phyloP scores from a whole-genome alignment of 2,113 vertebrate genomes.

The Uropsilus gracilis region DNA sequence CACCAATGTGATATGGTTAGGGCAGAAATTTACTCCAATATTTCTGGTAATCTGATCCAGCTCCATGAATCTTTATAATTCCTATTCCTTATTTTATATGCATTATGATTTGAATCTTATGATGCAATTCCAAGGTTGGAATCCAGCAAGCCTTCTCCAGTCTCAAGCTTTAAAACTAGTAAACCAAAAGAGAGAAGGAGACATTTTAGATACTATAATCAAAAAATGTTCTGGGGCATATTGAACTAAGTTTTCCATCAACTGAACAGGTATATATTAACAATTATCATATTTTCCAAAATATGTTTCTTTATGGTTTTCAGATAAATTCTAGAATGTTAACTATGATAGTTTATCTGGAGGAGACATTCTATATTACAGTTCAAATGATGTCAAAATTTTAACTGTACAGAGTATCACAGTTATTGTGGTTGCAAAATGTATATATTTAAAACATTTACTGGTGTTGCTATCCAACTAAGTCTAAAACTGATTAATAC shows the following conservation, averaged over 20 bases:
- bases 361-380: conserved; percentile 89
- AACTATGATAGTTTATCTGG: conserved; percentile 84
- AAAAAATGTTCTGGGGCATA: conserved; percentile 91
- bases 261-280: conserved; percentile 87
- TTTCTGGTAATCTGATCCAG: conserved; percentile 98
- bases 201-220: conserved; percentile 97
- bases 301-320: conserved; percentile 89
- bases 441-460: conserved; percentile 84
- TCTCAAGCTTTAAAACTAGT: conserved; percentile 99
- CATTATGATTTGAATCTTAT: conserved; percentile 99
- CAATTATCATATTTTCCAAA: conserved; percentile 91
- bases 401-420: conserved; percentile 83
- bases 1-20: conserved; percentile 95
- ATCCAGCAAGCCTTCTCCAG: conserved; percentile 99
- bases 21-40: conserved; percentile 98
- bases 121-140: conserved; percentile 99
- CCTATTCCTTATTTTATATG: conserved; percentile 99
- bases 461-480: conserved; percentile 83
- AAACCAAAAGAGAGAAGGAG: conserved; percentile 99
- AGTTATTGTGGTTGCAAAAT: conserved; percentile 87
- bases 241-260: conserved; percentile 91
- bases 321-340: conserved; percentile 87
- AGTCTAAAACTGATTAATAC: conserved; percentile 81
- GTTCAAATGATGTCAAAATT: conserved; percentile 87
- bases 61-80: conserved; percentile 98